Evolutionary conservation across 1,140 invertebrate genomes (phyloP).

Genomic region (Portunus trituberculatus): DNA sequence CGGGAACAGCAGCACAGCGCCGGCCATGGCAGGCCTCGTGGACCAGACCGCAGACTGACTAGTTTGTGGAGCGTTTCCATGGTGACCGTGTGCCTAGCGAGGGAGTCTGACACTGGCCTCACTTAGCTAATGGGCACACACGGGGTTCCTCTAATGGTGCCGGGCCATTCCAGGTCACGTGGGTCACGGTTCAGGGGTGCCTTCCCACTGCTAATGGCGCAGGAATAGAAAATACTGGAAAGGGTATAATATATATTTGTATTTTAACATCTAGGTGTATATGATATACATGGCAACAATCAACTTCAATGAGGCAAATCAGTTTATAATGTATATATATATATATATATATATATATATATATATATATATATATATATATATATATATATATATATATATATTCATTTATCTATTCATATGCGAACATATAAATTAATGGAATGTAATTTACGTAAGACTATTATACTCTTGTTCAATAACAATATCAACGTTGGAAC

Average conservation of each 20-base stretch:
- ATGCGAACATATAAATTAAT: constrained; percentile 15
- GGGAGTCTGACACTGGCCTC: neutral
- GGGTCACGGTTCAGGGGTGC: neutral
- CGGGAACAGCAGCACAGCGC: neutral
- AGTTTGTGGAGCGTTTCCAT: constrained; percentile 12
- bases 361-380: constrained; percentile 71
- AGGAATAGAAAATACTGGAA: neutral
- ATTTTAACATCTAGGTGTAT: constrained; percentile 26
- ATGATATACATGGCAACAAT: neutral
- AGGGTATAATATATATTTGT: constrained; percentile 37
- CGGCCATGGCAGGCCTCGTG: neutral
- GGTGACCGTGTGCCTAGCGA: neutral
- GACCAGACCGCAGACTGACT: neutral
- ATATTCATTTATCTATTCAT: constrained; percentile 53
- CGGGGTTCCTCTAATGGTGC: neutral
- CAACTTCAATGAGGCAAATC: neutral
- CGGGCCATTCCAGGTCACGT: neutral
- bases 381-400: constrained; percentile 65
- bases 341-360: constrained; percentile 69
- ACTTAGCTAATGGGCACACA: constrained; percentile 21
- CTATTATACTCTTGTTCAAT: no score
- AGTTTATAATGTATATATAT: constrained; percentile 61
- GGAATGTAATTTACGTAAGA: neutral
- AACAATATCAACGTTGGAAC: neutral
- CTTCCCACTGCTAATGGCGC: neutral